Evolutionary conservation across 2,888 invertebrate genomes (phyloP), one percentile per base, ranked within the genome.

Genomic region (Caenorhabditis sp.): DNA sequence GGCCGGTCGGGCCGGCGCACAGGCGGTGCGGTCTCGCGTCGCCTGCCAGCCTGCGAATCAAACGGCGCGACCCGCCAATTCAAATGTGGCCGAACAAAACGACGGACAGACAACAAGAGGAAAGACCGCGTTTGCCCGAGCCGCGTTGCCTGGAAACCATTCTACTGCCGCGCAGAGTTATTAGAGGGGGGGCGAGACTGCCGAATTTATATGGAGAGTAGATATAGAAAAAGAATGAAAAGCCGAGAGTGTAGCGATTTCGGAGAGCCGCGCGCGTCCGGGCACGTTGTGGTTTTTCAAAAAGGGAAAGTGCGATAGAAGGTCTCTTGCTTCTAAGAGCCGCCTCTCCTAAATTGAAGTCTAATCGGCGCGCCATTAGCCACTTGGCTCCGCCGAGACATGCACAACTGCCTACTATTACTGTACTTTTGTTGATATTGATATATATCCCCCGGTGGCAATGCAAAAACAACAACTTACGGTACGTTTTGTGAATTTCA

Each of bases 401-500:
- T 70, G 70, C 46, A 45, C 53, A 59, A 59, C 59, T 52, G 70
- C 59, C 41, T 35, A 17, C 39, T 70, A 53, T 59, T 70, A 61
- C 53, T 59, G 45, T 41, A 37, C 20, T 59, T 39, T 52, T 45
- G 45, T 41, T 63, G 32, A 63, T 52, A 30, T 41, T n/a, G 9
- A 41, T 24, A 32, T 30, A 56, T 68, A 37, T 15, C 13, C 41
- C n/a, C n/a, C n/a, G n/a, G 13, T 50, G 48, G 58, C 41, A 32
- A 74, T 74, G 74, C 74, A 74, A 74, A 74, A 66, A 27, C 66
- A 74, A 43, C 74, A 74, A 46, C 66, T 74, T 11, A 74, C 74
- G 74, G 74, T 74, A 43, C 9, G 74, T 73, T n/a, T 13, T 30
- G n/a, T 35, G 8, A 15, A 24, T 39, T 59, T 22, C 6, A 15